These are phyloP conservation scores for Cercopithecus petaurista DNA, from an alignment of 2,797 vertebrate species.

Conservation along the genomic window DNA sequence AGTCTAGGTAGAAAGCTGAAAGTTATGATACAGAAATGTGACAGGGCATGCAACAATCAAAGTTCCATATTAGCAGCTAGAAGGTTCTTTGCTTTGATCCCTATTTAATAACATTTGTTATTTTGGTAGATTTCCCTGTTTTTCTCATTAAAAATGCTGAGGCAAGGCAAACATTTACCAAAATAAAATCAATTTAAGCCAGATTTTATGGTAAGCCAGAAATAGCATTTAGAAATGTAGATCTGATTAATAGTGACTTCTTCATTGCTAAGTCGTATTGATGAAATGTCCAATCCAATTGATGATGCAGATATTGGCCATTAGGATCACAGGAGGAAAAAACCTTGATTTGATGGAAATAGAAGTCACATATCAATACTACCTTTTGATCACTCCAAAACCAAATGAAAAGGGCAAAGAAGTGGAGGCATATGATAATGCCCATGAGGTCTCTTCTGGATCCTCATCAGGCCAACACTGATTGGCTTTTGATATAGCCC, in stretches of 20 bases:
- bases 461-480: background rate
- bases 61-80: background rate
- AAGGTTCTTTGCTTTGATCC: background rate
- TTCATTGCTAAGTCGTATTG: background rate
- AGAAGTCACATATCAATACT: slow-evolving; percentile 11
- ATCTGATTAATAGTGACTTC: background rate
- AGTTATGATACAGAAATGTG: background rate
- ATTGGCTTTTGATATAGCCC: background rate
- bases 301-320: slow-evolving; percentile 33
- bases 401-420: slow-evolving; percentile 2
- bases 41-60: background rate
- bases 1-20: background rate
- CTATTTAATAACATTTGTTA: background rate
- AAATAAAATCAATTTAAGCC: background rate
- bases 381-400: slow-evolving; percentile 2
- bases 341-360: slow-evolving; percentile 34
- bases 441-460: background rate
- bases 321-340: background rate
- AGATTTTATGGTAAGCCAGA: background rate
- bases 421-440: background rate
- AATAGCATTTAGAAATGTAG: background rate
- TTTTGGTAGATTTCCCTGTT: background rate
- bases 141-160: background rate
- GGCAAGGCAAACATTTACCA: slow-evolving; percentile 4
- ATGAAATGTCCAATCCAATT: background rate